Percentiles rank a stretch among this genome's conserved stretches.
These are phyloP conservation scores for Heteronetta atricapilla DNA, from an alignment of 2,113 vertebrate species.

Conservation along the genomic window DNA sequence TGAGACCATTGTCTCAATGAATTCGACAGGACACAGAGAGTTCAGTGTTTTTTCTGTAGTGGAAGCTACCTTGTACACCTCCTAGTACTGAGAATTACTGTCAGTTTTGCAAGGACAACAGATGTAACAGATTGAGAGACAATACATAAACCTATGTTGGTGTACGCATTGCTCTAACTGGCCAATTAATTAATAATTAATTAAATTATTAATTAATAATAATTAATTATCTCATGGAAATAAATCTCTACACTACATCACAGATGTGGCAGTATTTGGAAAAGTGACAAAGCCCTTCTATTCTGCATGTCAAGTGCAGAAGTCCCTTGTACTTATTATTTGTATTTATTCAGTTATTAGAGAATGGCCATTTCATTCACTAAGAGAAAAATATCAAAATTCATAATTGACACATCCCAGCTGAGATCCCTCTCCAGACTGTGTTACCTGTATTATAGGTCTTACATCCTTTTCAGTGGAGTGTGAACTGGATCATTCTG, in stretches of 20 bases:
- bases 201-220: no score
- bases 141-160: background rate
- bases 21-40: background rate
- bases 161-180: background rate
- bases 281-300: background rate
- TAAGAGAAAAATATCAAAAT: background rate
- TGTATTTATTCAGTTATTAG: background rate
- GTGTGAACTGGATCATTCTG: background rate
- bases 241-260: background rate
- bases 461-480: background rate
- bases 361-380: background rate
- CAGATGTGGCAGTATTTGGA: background rate
- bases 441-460: background rate
- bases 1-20: background rate
- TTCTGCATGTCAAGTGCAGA: background rate
- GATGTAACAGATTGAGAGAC: background rate
- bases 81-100: background rate
- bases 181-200: constrained; percentile 10
- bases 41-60: background rate
- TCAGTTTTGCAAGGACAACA: background rate
- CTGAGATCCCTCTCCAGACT: background rate
- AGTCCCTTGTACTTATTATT: background rate
- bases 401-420: rapidly evolving
- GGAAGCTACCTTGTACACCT: background rate
- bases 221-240: background rate